Evolutionary conservation across 2,113 vertebrate species (phyloP), one percentile per base, ranked within the genome.

Genomic region (Alligator mississippiensis): DNA sequence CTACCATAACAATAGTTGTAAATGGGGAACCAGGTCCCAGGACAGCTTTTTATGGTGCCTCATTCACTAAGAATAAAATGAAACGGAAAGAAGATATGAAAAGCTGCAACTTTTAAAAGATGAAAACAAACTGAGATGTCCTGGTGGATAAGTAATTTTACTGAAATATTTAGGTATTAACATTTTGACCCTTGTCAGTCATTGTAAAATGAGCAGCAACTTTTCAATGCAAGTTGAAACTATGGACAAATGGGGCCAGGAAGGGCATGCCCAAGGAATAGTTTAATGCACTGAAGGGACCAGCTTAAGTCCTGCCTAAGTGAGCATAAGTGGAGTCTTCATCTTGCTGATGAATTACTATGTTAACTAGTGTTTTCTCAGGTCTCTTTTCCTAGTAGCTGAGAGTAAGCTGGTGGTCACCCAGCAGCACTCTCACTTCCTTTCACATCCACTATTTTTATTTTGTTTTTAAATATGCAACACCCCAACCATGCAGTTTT

Each of bases 21-120:
- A 92, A 64, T n/a, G 74, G 34, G 78, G 77, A 89, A 27, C 91
- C 87, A 90, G 86, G 81, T 18, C 19, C 84, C 86, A 61, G 72
- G 85, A 94, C 91, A 0, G 0, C 30, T 88, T 85, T 93, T 93
- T 80, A 70, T 80, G 61, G 28, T 82, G 19, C 47, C n/a, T n/a
- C 82, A 15, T 38, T 38, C 72, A 84, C 54, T 72, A 47, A 58
- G 64, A 75, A 81, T 38, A 85, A 77, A 89, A 82, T 72, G 24
- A 16, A 84, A 47, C 84, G 22, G 54, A 85, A 66, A 74, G 47
- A 47, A 47, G 47, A 47, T 47, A 47, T 9, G 47, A 34, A 13
- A 80, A 16, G 34, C 83, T 80, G 59, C 61, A 2, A 9, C 64
- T 89, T 47, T 47, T 47, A 9, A 47, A 47, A 47, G 47, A 47